Conservation (phyloP, 2,113 vertebrate species). For the Struthio camelus region DNA sequence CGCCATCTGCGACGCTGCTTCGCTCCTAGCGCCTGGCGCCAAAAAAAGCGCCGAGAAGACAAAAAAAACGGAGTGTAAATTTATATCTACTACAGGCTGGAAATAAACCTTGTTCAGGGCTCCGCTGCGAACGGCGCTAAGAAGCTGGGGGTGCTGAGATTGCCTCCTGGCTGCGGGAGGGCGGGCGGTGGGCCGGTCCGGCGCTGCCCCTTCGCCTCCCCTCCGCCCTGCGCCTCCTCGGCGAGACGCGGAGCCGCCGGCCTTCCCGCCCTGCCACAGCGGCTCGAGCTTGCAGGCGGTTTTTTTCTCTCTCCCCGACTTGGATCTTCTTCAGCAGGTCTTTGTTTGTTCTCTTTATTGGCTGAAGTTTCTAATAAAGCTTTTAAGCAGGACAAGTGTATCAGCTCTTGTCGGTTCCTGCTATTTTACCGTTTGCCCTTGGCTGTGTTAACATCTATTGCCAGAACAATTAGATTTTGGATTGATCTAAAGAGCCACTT, state of each 20-base stretch:
- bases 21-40: fast-evolving
- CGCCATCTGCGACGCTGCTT: too few species aligned
- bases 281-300: fast-evolving
- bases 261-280: fast-evolving
- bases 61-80: neutral
- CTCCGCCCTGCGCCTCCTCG: too few species aligned
- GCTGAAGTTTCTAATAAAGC: neutral
- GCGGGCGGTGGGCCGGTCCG: too few species aligned
- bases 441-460: neutral
- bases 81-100: neutral
- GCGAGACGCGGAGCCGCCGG: too few species aligned
- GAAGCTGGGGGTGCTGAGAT: neutral
- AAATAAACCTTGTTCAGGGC: neutral
- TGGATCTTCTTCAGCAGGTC: neutral
- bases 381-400: neutral
- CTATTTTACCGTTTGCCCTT: neutral
- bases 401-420: neutral
- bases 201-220: too few species aligned
- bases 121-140: neutral
- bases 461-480: neutral
- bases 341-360: too few species aligned
- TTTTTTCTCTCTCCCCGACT: neutral
- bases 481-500: neutral
- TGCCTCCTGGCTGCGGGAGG: neutral
- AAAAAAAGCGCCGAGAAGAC: neutral